These are phyloP conservation scores for Scaptomyza polygonia DNA, from an alignment of 2,888 invertebrate species.

Conservation along the genomic window DNA sequence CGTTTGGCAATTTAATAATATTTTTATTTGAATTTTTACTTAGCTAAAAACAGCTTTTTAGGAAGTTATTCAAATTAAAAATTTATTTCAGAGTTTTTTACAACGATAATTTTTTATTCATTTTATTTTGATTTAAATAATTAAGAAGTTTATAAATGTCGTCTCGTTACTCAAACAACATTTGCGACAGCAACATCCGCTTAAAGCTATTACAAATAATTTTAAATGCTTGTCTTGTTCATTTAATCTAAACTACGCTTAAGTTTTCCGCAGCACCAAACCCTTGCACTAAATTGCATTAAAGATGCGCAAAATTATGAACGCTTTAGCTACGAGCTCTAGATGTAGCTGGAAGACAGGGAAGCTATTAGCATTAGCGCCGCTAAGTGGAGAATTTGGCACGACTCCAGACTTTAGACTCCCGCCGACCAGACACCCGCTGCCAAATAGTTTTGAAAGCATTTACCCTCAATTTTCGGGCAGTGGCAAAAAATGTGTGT, in stretches of 20 bases:
- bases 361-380: slow-evolving; percentile 69
- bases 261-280: slow-evolving; percentile 1
- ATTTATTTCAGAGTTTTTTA: no score
- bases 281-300: slow-evolving; percentile 25
- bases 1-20: neutral
- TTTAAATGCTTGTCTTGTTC: slow-evolving; percentile 30
- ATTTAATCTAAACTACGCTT: slow-evolving; percentile 19
- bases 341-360: slow-evolving; percentile 23
- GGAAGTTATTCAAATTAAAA: no score
- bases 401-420: slow-evolving; percentile 43
- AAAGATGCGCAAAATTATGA: slow-evolving; percentile 29
- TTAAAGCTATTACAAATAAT: neutral
- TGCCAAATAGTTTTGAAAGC: slow-evolving; percentile 50
- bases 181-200: neutral
- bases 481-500: slow-evolving; percentile 11
- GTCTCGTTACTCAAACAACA: neutral
- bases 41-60: no score
- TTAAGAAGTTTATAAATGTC: no score
- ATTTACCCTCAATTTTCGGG: slow-evolving; percentile 26
- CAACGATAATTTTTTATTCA: no score
- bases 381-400: slow-evolving; percentile 66
- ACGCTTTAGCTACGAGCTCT: neutral
- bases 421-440: slow-evolving; percentile 27
- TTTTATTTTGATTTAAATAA: no score
- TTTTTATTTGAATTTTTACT: no score